Percentiles rank a stretch among this genome's conserved stretches.
Evolutionary conservation across 2,797 vertebrate species (phyloP).

Genomic region (Lindbergichthys nudifrons): DNA sequence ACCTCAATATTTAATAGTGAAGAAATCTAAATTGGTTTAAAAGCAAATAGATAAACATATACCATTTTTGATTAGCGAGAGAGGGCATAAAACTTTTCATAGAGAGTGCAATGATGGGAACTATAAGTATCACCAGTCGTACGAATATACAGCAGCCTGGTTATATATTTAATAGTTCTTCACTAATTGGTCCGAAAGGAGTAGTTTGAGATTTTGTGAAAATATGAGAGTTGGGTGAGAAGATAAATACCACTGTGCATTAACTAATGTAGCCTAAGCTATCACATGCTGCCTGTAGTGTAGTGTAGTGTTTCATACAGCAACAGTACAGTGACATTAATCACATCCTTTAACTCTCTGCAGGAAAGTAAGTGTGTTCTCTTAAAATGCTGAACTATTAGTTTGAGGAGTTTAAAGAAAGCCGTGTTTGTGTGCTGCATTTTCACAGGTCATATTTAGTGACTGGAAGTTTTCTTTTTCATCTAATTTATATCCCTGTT

Average conservation of each 20-base stretch:
- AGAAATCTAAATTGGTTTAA: no score
- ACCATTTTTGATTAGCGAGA: no score
- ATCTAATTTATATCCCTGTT: constrained; percentile 8
- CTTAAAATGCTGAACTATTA: neutral
- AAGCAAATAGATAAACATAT: no score
- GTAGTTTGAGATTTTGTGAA: constrained; percentile 2
- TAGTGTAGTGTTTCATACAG: neutral
- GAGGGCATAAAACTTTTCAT: no score
- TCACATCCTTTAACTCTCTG: neutral
- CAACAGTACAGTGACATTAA: neutral
- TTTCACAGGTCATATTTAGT: neutral
- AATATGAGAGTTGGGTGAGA: neutral
- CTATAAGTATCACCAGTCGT: no score
- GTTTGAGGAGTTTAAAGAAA: neutral
- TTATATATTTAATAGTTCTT: neutral
- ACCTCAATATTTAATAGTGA: no score
- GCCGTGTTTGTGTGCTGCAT: neutral
- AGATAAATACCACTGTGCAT: neutral
- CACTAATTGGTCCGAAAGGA: neutral
- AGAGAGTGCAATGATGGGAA: no score
- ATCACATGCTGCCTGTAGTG: neutral
- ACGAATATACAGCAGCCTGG: no score
- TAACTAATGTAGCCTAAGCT: neutral
- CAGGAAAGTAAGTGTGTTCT: neutral
- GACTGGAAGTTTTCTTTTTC: neutral